Base-by-base conservation (phyloP, 2,888 invertebrate genomes). In the Parasteatoda lunata region DNA sequence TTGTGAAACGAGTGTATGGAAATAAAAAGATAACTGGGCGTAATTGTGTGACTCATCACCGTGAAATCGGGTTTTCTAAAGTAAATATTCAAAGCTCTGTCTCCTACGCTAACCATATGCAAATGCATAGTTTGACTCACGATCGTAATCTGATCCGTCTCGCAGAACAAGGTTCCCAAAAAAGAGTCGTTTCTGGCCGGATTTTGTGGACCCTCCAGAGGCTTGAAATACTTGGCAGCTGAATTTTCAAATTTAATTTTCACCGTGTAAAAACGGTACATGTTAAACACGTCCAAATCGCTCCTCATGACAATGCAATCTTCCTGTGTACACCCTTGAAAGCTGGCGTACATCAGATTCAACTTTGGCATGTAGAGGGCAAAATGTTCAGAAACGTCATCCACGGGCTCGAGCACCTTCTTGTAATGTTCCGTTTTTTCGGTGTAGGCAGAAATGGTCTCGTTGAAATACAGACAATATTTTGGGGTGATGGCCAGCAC, bases 321-420 rank as follows among this genome's bases (percentile, higher is more conserved):
- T 69, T 82, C 82, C 70, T 82, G 82, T 30, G 76, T 82, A 30
- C 51, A 64, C 6, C 82, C 76, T 45, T 30, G 47, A 48, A 82
- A 75, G 52, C 81, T 82, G 8, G 6, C n/a, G 54, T 81, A 81
- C 13, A 68, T 15, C n/a, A 81, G 73, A 4, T 0, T 51, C 3
- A 73, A 45, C 2, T 30, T 65, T 5, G 73, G 81, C 6, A 81
- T 8, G 5, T 30, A 4, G 3, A 80, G n/a, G 4, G 51, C 80
- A 45, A 80, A 80, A 68, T 68, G 68, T 1, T n/a, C 13, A 3
- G 69, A 75, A 4, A 81, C 15, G 9, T 54, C 75, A 5, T 52
- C 68, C 13, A 30, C 47, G 11, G 81, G 52, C 0, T 45, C 48
- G 3, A 75, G 6, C 3, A 81, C 68, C 8, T 8, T 68, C 15